Base-by-base conservation (phyloP, 2,113 vertebrate species). In the Typhlomys cinereus region DNA sequence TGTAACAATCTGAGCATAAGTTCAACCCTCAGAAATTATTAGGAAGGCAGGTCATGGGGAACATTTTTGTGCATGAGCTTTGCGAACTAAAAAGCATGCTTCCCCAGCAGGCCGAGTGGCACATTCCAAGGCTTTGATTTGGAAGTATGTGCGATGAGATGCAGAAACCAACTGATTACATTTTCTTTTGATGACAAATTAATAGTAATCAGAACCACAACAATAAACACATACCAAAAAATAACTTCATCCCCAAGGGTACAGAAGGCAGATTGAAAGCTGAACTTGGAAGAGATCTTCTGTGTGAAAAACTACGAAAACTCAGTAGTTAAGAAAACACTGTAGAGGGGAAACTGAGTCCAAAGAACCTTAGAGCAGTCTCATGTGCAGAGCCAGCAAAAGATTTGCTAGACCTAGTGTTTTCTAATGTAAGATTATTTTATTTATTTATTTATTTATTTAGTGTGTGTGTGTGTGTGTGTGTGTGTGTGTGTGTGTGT, bases 141-240 rank as follows among this genome's bases (percentile, higher is more conserved):
- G 74, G 59, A 89, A 91, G 95, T 80, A 88, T 69, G 50, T 88
- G 70, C 17, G 46, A 93, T 82, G 91, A 89, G 92, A 92, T 85
- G 66, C 84, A 88, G 89, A 94, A 69, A 91, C 85, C 44, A 80
- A 89, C 76, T 83, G 89, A 94, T 88, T 89, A n/a, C 36, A 67
- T 41, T 93, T 95, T 95, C 62, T 95, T 97, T 95, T 95, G 92
- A 95, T 96, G 87, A 62, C 6, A 92, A 95, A 94, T 94, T 94
- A 94, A 91, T 86, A 95, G 88, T 94, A 88, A 95, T 87, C 89
- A 92, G 74, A 85, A 85, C 57, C 91, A 95, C 36, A 75, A 75
- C 44, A 82, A 89, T 91, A 95, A 94, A 89, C 62, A 95, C 86
- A 85, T 76, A 93, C 34, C 69, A 89, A 88, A 76, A 87, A 87